These are phyloP conservation scores for Leptarthrus brevirostris DNA, from an alignment of 2,888 invertebrate species.

Conservation along the genomic window DNA sequence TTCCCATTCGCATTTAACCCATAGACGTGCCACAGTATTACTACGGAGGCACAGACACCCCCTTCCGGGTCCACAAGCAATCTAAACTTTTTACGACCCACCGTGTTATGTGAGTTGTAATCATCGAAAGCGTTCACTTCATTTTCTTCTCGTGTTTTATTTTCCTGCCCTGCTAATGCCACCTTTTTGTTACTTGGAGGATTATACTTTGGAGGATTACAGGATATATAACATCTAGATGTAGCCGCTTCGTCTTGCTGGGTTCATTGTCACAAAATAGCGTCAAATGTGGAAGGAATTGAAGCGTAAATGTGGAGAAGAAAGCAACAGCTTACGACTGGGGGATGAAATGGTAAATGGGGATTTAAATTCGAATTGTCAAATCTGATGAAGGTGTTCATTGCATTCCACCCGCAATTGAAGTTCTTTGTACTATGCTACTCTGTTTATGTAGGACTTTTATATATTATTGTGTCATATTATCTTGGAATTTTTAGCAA, in stretches of 20 bases:
- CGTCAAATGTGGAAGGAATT: conserved; percentile 27
- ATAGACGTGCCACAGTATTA: conserved; percentile 7
- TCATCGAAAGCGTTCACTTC: conserved; percentile 42
- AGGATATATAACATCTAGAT: conserved; percentile 20
- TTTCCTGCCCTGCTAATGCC: conserved; percentile 41
- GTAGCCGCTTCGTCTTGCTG: conserved; percentile 3
- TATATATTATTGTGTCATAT: too few species aligned
- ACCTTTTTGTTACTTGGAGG: conserved; percentile 30
- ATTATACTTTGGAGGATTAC: conserved; percentile 30
- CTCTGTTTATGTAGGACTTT: too few species aligned
- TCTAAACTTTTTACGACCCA: conserved; percentile 41
- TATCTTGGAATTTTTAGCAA: too few species aligned
- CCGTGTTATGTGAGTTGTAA: conserved; percentile 42
- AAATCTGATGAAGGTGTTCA: neutral
- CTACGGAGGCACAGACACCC: neutral
- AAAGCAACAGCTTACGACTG: conserved; percentile 21
- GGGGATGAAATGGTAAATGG: conserved; percentile 20
- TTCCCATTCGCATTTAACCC: conserved; percentile 18
- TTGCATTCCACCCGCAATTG: too few species aligned
- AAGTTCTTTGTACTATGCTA: too few species aligned
- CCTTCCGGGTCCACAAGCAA: conserved; percentile 19
- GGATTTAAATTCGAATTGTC: conserved; percentile 22
- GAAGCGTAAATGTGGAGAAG: conserved; percentile 8
- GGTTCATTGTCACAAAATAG: conserved; percentile 24
- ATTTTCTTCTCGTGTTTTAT: conserved; percentile 36